A percentile compares a stretch with the other conserved stretches of the same genome.
phyloP scores from a whole-genome alignment of 2,888 invertebrate genomes.

The Cryptophagus acutangulus region DNA sequence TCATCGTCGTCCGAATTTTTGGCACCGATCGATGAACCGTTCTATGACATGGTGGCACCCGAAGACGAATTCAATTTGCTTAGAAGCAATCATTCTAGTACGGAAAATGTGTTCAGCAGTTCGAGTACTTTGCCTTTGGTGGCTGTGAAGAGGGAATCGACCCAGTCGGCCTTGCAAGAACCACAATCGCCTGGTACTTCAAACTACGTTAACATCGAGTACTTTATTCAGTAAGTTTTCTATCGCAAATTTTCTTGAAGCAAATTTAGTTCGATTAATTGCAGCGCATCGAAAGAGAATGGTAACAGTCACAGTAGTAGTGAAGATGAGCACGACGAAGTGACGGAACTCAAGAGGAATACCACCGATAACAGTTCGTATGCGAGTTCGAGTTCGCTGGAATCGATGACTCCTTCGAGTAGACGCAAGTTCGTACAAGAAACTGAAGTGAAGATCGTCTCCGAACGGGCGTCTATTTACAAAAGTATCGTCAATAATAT shows the following conservation, averaged over 20 bases:
- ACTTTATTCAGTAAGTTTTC: slow-evolving; percentile 72
- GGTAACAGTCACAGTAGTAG: slow-evolving; percentile 40
- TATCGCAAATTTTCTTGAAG: slow-evolving; percentile 20
- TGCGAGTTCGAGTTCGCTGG: slow-evolving; percentile 49
- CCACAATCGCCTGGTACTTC: slow-evolving; percentile 78
- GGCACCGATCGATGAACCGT: slow-evolving; percentile 61
- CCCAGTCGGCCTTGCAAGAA: slow-evolving; percentile 52
- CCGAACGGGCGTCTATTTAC: slow-evolving; percentile 80
- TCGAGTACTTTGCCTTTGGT: slow-evolving; percentile 58
- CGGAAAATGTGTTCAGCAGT: slow-evolving; percentile 60
- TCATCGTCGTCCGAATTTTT: slow-evolving; percentile 55
- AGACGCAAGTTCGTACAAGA: slow-evolving; percentile 44
- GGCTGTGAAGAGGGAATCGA: slow-evolving; percentile 46
- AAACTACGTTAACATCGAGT: slow-evolving; percentile 90
- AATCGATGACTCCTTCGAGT: slow-evolving; percentile 50
- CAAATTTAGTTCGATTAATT: no score
- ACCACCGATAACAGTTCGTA: slow-evolving; percentile 47
- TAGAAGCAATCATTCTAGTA: slow-evolving; percentile 45
- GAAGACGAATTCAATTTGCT: slow-evolving; percentile 47
- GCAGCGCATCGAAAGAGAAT: slow-evolving; percentile 35
- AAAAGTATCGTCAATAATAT: slow-evolving; percentile 85
- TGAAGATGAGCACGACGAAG: slow-evolving; percentile 51
- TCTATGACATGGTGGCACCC: slow-evolving; percentile 67
- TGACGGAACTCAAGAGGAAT: slow-evolving; percentile 44
- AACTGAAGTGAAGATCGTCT: slow-evolving; percentile 54